These are phyloP conservation scores for Sipha maydis DNA, from an alignment of 2,888 invertebrate species.

Conservation along the genomic window DNA sequence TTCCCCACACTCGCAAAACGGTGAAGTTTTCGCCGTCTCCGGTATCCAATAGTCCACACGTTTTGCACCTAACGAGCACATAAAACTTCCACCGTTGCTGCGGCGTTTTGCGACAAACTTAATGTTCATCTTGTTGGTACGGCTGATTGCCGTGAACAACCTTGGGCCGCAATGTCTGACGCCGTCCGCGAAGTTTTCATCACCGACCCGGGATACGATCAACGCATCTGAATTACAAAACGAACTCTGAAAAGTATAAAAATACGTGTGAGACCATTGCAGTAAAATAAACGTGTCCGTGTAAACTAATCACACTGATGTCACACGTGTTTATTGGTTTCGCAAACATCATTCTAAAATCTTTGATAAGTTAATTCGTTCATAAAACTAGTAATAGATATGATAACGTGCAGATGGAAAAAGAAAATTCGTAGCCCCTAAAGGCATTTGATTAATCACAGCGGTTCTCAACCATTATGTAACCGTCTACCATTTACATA, in stretches of 20 bases:
- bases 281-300: not conserved
- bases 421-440: too few species aligned
- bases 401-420: too few species aligned
- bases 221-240: conserved; percentile 70
- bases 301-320: too few species aligned
- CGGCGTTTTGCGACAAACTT: conserved; percentile 64
- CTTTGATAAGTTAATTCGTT: not conserved
- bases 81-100: conserved; percentile 70
- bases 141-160: conserved; percentile 65
- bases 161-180: conserved; percentile 72
- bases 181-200: conserved; percentile 68
- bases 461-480: too few species aligned
- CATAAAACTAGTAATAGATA: too few species aligned
- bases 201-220: conserved; percentile 70
- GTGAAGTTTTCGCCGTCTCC: conserved; percentile 50
- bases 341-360: not conserved
- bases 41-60: conserved; percentile 64
- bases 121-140: conserved; percentile 65
- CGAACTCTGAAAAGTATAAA: conserved; percentile 67
- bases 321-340: not conserved
- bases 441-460: too few species aligned
- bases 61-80: conserved; percentile 68
- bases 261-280: not conserved
- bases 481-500: too few species aligned
- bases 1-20: conserved; percentile 72